Conservation (phyloP, 2,888 invertebrate species). For the Laspeyria flexula region DNA sequence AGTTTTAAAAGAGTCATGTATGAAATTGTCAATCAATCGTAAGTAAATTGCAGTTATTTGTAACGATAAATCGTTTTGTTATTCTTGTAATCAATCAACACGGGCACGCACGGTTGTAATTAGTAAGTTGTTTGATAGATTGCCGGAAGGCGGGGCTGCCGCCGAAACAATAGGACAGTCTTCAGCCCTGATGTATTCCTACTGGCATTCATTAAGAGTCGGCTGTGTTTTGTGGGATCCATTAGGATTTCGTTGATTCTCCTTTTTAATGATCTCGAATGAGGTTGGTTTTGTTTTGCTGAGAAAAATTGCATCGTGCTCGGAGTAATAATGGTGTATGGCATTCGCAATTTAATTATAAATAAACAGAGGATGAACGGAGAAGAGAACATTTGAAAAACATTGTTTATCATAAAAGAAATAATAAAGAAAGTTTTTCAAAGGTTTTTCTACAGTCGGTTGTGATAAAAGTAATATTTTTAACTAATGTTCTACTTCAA, state of each 20-base stretch:
- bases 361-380: no score
- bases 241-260: constrained; percentile 5
- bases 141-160: constrained; percentile 25
- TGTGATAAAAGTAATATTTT: no score
- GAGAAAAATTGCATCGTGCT: neutral
- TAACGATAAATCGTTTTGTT: constrained; percentile 9
- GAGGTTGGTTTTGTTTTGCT: neutral
- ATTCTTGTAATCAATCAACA: constrained; percentile 35
- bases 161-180: constrained; percentile 33
- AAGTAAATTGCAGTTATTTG: constrained; percentile 12
- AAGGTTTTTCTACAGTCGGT: no score
- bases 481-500: no score
- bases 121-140: constrained; percentile 40
- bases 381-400: no score
- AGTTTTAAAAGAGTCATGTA: no score
- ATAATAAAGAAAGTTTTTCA: no score
- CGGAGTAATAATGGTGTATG: neutral
- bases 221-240: neutral
- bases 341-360: no score
- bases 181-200: constrained; percentile 28
- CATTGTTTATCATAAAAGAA: no score
- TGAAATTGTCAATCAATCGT: neutral
- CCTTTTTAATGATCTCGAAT: constrained; percentile 2
- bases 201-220: constrained; percentile 16
- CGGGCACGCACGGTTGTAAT: constrained; percentile 33